These are phyloP conservation scores for Troides helena DNA, from an alignment of 2,888 invertebrate species.

Conservation along the genomic window DNA sequence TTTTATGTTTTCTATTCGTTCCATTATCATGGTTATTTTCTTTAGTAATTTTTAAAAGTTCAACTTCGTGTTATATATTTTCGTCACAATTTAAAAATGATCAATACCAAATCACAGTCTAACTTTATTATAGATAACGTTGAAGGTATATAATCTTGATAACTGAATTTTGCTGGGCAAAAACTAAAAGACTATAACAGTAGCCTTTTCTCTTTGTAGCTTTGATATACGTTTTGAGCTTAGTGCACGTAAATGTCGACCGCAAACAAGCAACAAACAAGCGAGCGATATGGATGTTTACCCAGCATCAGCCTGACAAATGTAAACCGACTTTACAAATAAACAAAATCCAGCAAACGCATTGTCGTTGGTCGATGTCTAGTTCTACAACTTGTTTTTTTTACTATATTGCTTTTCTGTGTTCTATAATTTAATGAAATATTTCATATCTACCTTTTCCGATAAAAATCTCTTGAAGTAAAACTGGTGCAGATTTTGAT, in stretches of 20 bases:
- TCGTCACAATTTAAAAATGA: too few species aligned
- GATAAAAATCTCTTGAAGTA: too few species aligned
- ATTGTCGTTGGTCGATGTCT: not conserved
- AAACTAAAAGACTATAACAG: conserved; percentile 7
- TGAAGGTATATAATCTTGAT: not conserved
- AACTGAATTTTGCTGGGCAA: not conserved
- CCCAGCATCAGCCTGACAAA: conserved; percentile 17
- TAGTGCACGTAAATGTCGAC: conserved; percentile 17
- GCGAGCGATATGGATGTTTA: conserved; percentile 14
- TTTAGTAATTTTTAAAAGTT: too few species aligned
- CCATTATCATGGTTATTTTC: too few species aligned
- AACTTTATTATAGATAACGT: too few species aligned
- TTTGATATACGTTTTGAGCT: conserved; percentile 7
- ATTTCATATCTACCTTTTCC: too few species aligned
- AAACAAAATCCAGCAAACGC: conserved; percentile 11
- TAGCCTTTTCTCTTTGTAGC: conserved; percentile 7
- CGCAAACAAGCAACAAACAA: conserved; percentile 14
- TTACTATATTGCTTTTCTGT: not conserved
- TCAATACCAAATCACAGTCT: too few species aligned
- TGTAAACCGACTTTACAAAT: conserved; percentile 17
- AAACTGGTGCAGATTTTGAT: too few species aligned
- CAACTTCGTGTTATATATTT: too few species aligned
- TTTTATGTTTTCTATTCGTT: too few species aligned
- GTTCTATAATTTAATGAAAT: too few species aligned
- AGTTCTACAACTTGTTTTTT: not conserved